Conservation (phyloP, 2,113 vertebrate genomes). For the Rhagologus leucostigma region DNA sequence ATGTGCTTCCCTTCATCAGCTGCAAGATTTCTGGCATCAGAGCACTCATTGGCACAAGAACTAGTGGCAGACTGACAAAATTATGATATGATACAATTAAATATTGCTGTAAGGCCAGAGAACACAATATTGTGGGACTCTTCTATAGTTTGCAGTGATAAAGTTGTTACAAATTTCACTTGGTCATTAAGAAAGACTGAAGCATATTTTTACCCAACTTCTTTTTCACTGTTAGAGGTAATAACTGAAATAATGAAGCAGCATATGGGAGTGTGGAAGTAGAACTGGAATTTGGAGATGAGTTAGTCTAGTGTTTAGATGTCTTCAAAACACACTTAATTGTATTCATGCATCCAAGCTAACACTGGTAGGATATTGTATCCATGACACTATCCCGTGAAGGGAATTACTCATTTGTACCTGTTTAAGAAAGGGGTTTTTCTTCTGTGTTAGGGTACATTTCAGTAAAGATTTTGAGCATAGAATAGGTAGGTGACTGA, state of each 20-base stretch:
- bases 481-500: not conserved
- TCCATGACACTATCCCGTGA: not conserved
- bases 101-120: not conserved
- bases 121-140: not conserved
- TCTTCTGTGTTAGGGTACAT: not conserved
- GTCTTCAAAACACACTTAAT: not conserved
- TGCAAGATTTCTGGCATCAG: not conserved
- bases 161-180: not conserved
- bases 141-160: not conserved
- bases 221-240: not conserved
- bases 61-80: not conserved
- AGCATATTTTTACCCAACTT: not conserved
- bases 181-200: not conserved
- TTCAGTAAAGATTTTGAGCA: not conserved
- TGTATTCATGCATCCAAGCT: not conserved
- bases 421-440: not conserved
- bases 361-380: not conserved
- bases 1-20: not conserved
- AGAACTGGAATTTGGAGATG: not conserved
- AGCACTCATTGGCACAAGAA: not conserved
- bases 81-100: accelerated
- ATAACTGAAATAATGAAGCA: not conserved
- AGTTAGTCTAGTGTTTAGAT: not conserved
- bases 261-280: not conserved
- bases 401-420: not conserved